Base-by-base conservation (phyloP, 2,888 invertebrate genomes). In the Cerastis rubricosa region DNA sequence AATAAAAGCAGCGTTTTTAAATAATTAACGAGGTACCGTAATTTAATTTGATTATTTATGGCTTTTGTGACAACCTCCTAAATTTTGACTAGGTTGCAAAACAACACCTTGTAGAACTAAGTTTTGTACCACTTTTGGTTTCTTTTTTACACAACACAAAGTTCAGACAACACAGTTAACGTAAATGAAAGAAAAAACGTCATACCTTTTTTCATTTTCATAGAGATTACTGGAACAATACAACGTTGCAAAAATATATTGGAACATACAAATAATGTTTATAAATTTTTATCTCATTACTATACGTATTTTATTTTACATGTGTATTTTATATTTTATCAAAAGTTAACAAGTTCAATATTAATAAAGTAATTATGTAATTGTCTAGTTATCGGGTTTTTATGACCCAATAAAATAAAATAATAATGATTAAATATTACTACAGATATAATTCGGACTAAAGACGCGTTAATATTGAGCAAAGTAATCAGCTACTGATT, bases 371-470 rank as follows among this genome's bases (percentile, higher is more conserved):
- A 80, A 85, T 76, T 84, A 76, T 61, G 45, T 84, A 77, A 85
- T 72, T 81, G 45, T 63, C 79, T 59, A 68, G 47, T 17, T 85
- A 77, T 67, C 66, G 8, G 54, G 54, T 43, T 4, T 54, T 75
- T 73, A 71, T 64, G 71, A 77, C 71, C 65, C 51, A 12, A 85
- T 67, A 45, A 80, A 49, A 40, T 83, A 59, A 57, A 5, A 35
- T 65, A 51, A 51, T 45, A 6, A 67, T 29, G 45, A 78, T 57
- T 51, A 59, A 74, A 65, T 71, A 43, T 71, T 70, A 76, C 61
- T 66, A 76, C 17, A 76, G 66, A 85, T 87, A 78, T 70, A 81
- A 85, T 87, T 85, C 75, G 78, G 71, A 57, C 81, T 85, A 85
- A 77, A 17, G 17, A 29, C 19, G 57, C 25, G 45, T 66, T 51